Base-by-base conservation (phyloP, 1,140 invertebrate species). In the Danaus plexippus region DNA sequence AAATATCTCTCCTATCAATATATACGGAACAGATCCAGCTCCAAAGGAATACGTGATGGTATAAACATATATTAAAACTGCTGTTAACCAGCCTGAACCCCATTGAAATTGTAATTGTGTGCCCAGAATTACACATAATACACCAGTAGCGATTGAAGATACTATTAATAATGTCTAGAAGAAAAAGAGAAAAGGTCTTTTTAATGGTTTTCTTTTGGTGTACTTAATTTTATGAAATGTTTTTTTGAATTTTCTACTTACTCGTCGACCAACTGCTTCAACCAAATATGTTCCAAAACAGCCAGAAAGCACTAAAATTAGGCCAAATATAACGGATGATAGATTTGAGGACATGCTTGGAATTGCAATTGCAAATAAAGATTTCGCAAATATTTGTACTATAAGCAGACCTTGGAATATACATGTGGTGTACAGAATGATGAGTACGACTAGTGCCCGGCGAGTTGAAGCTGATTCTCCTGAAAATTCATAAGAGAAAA, bases 391-490 rank as follows among this genome's bases (percentile, higher is more conserved):
- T n/a, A 75, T 67, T 43, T 78, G 71, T 2, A 80, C 61, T 15
- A 73, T 66, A n/a, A 71, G 43, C 12, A 76, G 54, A 1, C 77
- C 77, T 64, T 77, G 75, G 58, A 77, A 70, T 1, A 75, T 65
- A 1, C 59, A 48, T 0, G 74, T 49, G 4, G 70, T 59, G 47
- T 67, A 62, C 6, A 77, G 49, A 0, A 67, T 41, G 5, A 80
- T 11, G 9, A 56, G 50, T 2, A 74, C 43, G 2, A 65, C 18
- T 0, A 80, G 53, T 0, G 62, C 73, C 0, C 64, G 63, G 8
- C 66, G 63, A 1, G 65, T 54, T 11, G 63, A 60, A 8, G 58
- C 51, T 12, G 67, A 71, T 48, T 68, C 66, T 43, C 51, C 71
- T 71, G 49, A 9, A 62, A 65, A 56, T 32, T 32, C 2, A 32